Evolutionary conservation across 2,797 vertebrate species (phyloP), one percentile per base, ranked within the genome.

Genomic region (Syngnathus rostellatus): DNA sequence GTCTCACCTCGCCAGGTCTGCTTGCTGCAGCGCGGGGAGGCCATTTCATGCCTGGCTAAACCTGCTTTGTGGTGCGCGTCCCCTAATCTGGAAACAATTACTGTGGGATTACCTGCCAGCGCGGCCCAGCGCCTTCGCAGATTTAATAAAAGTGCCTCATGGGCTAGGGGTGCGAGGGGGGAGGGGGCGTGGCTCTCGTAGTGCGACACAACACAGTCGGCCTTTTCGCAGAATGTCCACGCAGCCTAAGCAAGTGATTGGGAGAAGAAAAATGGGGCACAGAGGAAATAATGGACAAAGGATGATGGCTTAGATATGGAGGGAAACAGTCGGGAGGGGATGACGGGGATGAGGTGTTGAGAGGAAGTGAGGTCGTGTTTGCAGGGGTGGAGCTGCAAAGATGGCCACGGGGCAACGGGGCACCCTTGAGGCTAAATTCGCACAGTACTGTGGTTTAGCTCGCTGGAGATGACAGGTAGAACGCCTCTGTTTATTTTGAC

Each of bases 51-150:
- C 88, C 88, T 89, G 91, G 88, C 85, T 89, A 85, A 85, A 86
- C 87, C 85, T 89, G 89, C 88, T 90, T 89, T 90, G 89, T 89
- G 87, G 85, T 84, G 85, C 77, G 77, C 86, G 83, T 87, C 86
- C 83, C 84, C 87, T 91, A 91, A 92, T 92, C 89, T 92, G 88
- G 85, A 92, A 91, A 92, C 89, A 93, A 90, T 92, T 91, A 91
- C 88, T 90, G 87, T 87, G 86, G 88, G 88, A 91, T 90, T 91
- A 91, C 86, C 87, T 84, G 84, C 83, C 86, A 84, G 81, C 87
- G 88, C 88, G 89, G 87, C 87, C 87, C 86, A 89, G 86, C 81
- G 86, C 85, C 86, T 84, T 83, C 83, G 77, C 78, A 87, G 87
- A 87, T 89, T 91, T 91, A 91, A 90, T 89, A 88, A 88, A 92